A percentile compares a stretch with the other conserved stretches of the same genome.
Conservation (phyloP, 2,113 vertebrate species). For the Petromus typicus region DNA sequence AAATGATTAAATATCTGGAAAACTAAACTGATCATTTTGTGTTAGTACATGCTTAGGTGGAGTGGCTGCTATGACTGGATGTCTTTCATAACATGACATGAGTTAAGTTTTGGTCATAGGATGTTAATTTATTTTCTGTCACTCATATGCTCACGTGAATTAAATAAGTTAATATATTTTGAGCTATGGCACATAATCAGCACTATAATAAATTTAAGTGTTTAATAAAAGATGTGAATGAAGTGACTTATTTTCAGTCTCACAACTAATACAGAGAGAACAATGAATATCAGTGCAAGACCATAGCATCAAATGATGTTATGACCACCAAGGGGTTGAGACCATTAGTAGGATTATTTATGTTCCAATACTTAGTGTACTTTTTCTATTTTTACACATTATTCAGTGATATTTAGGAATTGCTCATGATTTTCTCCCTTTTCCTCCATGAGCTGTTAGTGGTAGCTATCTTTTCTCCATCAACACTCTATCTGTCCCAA, state of each 20-base stretch:
- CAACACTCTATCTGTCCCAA: not conserved
- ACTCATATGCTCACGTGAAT: not conserved
- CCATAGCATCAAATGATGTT: not conserved
- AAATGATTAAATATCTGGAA: not conserved
- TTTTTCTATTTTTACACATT: not conserved
- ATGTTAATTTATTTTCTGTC: slow-evolving; percentile 29
- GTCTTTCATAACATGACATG: not conserved
- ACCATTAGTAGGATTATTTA: not conserved
- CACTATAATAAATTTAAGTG: slow-evolving; percentile 39
- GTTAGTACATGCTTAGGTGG: not conserved
- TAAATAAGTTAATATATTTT: slow-evolving; percentile 18
- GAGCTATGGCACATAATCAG: slow-evolving; percentile 32
- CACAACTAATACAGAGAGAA: not conserved
- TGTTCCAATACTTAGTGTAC: not conserved
- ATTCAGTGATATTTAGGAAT: not conserved
- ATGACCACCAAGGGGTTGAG: not conserved
- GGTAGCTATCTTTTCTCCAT: not conserved
- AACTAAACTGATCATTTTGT: not conserved
- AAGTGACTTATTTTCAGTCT: slow-evolving; percentile 37
- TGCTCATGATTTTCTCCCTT: not conserved
- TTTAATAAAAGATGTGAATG: slow-evolving; percentile 36
- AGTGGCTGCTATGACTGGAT: not conserved
- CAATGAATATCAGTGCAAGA: not conserved
- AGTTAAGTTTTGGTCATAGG: not conserved
- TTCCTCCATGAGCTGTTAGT: not conserved